phyloP scores from a whole-genome alignment of 1,140 invertebrate genomes.

The Eueides isabella region DNA sequence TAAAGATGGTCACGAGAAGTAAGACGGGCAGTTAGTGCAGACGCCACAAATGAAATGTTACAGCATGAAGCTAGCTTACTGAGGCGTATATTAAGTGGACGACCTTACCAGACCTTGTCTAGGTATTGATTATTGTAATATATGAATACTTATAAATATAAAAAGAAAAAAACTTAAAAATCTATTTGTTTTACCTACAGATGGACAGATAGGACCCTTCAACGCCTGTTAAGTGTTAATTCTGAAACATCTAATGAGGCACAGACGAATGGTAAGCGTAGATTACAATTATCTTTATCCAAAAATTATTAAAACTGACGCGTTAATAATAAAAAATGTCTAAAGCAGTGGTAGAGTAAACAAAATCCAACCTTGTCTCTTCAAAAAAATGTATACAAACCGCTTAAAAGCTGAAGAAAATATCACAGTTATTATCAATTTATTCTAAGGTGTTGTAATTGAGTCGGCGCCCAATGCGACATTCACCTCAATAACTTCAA shows the following conservation, averaged over 20 bases:
- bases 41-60: constrained; percentile 51
- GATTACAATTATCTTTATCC: neutral
- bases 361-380: neutral
- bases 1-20: constrained; percentile 62
- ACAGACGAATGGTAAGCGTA: constrained; percentile 50
- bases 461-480: constrained; percentile 52
- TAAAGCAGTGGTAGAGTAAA: too few relatives aligned
- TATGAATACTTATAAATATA: neutral
- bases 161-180: neutral
- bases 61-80: constrained; percentile 54
- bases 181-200: constrained; percentile 40
- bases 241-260: constrained; percentile 53
- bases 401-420: too few relatives aligned
- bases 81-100: constrained; percentile 48
- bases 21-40: constrained; percentile 65
- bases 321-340: too few relatives aligned
- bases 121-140: constrained; percentile 34
- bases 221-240: constrained; percentile 59
- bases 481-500: constrained; percentile 56
- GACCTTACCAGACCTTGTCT: constrained; percentile 50
- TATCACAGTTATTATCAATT: neutral
- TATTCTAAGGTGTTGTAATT: constrained; percentile 41
- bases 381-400: too few relatives aligned
- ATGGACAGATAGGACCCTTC: constrained; percentile 65
- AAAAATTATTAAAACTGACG: too few relatives aligned